Evolutionary conservation across 2,888 invertebrate genomes (phyloP).

Genomic region (Chesias legatella): DNA sequence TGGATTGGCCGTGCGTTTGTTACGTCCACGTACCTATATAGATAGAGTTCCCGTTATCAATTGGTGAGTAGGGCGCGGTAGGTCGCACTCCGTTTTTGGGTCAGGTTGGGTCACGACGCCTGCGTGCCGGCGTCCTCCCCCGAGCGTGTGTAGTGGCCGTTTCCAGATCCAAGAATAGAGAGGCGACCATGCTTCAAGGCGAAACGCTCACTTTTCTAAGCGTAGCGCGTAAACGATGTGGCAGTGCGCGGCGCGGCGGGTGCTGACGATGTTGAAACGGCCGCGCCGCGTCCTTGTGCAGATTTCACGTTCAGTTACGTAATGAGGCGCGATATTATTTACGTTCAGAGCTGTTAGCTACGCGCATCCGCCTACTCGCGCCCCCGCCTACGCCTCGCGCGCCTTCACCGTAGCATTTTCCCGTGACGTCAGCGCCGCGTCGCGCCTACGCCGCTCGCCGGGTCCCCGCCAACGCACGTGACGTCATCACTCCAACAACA

Average conservation of each 20-base stretch:
- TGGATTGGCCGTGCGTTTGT: slow-evolving; percentile 41
- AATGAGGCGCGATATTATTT: slow-evolving; percentile 57
- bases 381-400: slow-evolving; percentile 24
- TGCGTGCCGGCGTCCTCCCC: slow-evolving; percentile 61
- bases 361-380: slow-evolving; percentile 42
- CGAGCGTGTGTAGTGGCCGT: slow-evolving; percentile 59
- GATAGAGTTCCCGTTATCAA: slow-evolving; percentile 72
- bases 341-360: slow-evolving; percentile 48
- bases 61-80: slow-evolving; percentile 61
- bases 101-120: slow-evolving; percentile 77
- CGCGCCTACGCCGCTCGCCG: slow-evolving; percentile 65
- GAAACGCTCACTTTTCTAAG: slow-evolving; percentile 76
- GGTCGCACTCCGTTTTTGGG: slow-evolving; percentile 71
- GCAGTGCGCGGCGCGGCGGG: slow-evolving; percentile 58
- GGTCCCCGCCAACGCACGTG: slow-evolving; percentile 53
- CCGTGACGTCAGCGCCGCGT: slow-evolving; percentile 71
- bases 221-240: slow-evolving; percentile 68
- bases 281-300: slow-evolving; percentile 63
- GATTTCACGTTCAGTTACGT: slow-evolving; percentile 74
- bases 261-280: slow-evolving; percentile 56
- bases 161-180: slow-evolving; percentile 69
- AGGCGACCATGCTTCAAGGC: slow-evolving; percentile 69
- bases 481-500: slow-evolving; percentile 54
- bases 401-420: slow-evolving; percentile 43
- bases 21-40: slow-evolving; percentile 43